Conservation (phyloP, 2,797 vertebrate species). For the Pseudomugil gertrudae region DNA sequence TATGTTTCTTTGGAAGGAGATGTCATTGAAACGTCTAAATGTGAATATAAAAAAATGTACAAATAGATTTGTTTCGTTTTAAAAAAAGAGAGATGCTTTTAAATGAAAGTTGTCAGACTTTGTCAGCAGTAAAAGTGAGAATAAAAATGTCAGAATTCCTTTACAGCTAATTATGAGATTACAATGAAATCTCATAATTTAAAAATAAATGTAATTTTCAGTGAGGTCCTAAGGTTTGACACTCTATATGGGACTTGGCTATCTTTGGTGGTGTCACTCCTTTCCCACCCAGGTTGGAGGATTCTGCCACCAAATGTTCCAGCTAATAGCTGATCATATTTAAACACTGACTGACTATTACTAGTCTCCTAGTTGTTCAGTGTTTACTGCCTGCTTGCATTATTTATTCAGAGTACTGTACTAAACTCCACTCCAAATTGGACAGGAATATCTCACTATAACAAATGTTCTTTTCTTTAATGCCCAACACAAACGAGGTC, state of each 20-base stretch:
- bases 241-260: no score
- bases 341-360: constrained; percentile 13
- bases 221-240: no score
- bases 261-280: not conserved
- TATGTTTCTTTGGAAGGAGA: not conserved
- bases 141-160: not conserved
- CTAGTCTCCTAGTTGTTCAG: constrained; percentile 5
- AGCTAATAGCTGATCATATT: constrained; percentile 9
- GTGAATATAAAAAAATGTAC: not conserved
- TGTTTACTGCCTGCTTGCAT: constrained; percentile 9
- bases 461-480: no score
- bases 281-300: not conserved
- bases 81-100: not conserved
- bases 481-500: no score
- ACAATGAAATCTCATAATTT: not conserved
- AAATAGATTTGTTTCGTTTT: not conserved
- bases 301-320: not conserved
- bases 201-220: no score
- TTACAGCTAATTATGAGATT: constrained; percentile 7
- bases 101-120: not conserved
- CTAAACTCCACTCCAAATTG: no score
- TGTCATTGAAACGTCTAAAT: not conserved
- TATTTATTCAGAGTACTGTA: no score
- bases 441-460: no score
- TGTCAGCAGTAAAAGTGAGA: not conserved